Evolutionary conservation across 2,888 invertebrate genomes (phyloP), one percentile per base, ranked within the genome.

Genomic region (Ariolimax columbianus): DNA sequence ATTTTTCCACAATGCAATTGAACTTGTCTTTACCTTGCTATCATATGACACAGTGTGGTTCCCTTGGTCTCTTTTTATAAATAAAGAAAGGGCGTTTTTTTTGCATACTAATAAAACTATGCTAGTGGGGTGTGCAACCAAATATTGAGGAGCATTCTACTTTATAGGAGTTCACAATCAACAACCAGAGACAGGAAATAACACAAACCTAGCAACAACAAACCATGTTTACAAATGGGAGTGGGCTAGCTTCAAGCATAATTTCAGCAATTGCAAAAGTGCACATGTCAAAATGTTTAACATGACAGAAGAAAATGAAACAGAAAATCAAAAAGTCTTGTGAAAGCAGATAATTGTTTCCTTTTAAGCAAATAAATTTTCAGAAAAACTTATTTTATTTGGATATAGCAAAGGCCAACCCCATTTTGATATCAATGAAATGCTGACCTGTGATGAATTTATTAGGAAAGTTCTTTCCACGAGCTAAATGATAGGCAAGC

Each of bases 401-500:
- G 51, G 23, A 75, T 7, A 75, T 51, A 47, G 33, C 33, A 33
- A 19, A 75, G 75, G 75, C 75, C 75, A 75, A n/a, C 75, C 75
- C 75, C 75, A 75, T 51, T 75, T 47, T 51, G 2, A 33, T 51
- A 75, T 51, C 9, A 33, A 75, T 51, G 51, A 75, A 75, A 75
- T 75, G 14, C 75, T 75, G 51, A 75, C 75, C 75, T 75, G 26
- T 33, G 51, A 51, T 30, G 75, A 75, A 33, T 51, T 43, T 73
- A 43, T 51, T 47, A 26, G 51, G 75, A 75, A 75, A 51, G 23
- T 51, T 47, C 75, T 75, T 75, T 51, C 75, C 75, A 51, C 51
- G 75, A 33, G 47, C 75, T 75, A 75, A 75, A 51, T 33, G 75
- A 75, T 33, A 75, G 51, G 75, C 51, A 75, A 75, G 51, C n/a